Evolutionary conservation across 1,140 invertebrate species (phyloP).

Genomic region (Nixonia krombeini): DNA sequence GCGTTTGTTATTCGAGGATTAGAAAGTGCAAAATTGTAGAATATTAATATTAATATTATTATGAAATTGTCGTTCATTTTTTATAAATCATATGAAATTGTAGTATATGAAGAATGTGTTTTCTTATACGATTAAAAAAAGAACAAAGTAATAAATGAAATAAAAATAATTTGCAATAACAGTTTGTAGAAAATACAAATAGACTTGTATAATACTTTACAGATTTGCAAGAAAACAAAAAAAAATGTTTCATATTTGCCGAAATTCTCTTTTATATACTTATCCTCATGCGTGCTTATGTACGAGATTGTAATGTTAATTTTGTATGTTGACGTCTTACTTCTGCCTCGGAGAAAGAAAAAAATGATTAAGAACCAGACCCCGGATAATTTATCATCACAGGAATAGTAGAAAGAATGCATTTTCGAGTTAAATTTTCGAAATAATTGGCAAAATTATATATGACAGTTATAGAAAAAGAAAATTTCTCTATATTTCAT

Average conservation of each 20-base stretch:
- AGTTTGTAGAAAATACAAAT: slow-evolving; percentile 41
- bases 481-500: slow-evolving; percentile 47
- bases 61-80: too few species aligned
- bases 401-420: slow-evolving; percentile 18
- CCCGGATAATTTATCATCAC: slow-evolving; percentile 16
- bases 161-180: slow-evolving; percentile 13
- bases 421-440: slow-evolving; percentile 19
- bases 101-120: background rate
- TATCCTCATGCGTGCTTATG: too few species aligned
- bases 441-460: slow-evolving; percentile 20
- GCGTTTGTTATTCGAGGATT: too few species aligned
- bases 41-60: too few species aligned
- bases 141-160: background rate
- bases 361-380: slow-evolving; percentile 15
- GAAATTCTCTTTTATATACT: too few species aligned
- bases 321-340: slow-evolving; percentile 11
- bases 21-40: too few species aligned
- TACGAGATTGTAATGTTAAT: slow-evolving; percentile 34
- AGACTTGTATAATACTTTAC: slow-evolving; percentile 43
- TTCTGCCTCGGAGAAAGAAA: slow-evolving; percentile 9
- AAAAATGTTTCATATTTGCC: too few species aligned
- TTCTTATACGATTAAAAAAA: background rate
- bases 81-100: slow-evolving; percentile 6
- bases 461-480: slow-evolving; percentile 29
- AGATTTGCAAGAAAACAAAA: slow-evolving; percentile 35